A percentile compares a stretch with the other conserved stretches of the same genome.
These are phyloP conservation scores for Dicerorhinus sumatrensis DNA, from an alignment of 2,113 vertebrate species.

Conservation along the genomic window DNA sequence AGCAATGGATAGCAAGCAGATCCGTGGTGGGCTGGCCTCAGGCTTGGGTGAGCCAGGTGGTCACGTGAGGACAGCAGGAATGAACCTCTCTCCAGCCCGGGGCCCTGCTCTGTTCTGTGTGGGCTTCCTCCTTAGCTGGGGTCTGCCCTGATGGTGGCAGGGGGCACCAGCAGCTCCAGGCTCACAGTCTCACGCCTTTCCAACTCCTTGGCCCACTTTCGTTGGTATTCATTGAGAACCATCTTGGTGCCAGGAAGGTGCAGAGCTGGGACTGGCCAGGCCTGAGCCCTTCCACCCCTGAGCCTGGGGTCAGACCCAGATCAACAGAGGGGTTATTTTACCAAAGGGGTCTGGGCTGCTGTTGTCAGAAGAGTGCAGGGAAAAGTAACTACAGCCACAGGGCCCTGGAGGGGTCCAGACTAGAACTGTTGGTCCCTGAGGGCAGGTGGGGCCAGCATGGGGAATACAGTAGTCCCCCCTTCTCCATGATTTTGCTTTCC, in stretches of 20 bases:
- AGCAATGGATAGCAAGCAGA: background rate
- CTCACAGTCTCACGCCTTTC: background rate
- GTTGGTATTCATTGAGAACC: background rate
- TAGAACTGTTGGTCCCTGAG: background rate
- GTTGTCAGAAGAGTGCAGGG: background rate
- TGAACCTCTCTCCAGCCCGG: background rate
- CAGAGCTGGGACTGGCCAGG: background rate
- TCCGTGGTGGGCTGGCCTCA: background rate
- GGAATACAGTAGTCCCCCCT: background rate
- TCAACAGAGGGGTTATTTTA: background rate
- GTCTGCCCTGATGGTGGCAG: fast-evolving
- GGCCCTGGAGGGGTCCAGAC: background rate
- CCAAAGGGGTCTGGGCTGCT: background rate
- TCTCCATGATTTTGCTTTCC: too few relatives aligned
- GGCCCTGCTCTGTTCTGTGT: background rate
- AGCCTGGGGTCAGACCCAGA: background rate
- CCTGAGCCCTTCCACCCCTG: background rate
- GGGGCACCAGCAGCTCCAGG: background rate
- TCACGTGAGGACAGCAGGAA: background rate
- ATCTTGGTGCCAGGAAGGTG: background rate
- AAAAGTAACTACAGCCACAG: background rate
- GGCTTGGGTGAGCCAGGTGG: background rate
- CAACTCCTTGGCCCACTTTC: background rate
- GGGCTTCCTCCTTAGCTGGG: background rate
- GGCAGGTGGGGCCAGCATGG: background rate